Percentiles rank a stretch among this genome's conserved stretches.
Evolutionary conservation across 2,113 vertebrate genomes (phyloP).

Genomic region (Formicarius rufipectus): DNA sequence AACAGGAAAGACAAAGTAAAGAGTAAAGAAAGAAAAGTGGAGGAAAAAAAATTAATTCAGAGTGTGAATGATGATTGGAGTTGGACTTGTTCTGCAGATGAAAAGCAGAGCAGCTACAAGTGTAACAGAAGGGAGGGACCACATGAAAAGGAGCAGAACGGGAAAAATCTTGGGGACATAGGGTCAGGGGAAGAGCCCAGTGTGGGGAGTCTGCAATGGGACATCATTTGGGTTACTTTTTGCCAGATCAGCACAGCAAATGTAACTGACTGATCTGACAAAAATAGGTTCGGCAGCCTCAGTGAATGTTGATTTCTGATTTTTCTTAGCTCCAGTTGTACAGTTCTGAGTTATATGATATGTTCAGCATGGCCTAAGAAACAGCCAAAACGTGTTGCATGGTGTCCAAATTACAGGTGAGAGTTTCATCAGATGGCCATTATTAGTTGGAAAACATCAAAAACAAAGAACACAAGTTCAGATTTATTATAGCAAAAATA

Average conservation of each 20-base stretch:
- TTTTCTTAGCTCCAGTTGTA: neutral
- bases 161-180: neutral
- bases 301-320: neutral
- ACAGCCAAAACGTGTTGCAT: neutral
- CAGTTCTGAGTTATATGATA: neutral
- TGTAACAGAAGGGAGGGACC: neutral
- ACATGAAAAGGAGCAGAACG: neutral
- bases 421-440: neutral
- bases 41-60: neutral
- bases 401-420: neutral
- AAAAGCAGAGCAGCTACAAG: neutral
- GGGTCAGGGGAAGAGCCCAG: fast-evolving
- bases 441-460: neutral
- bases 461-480: neutral
- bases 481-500: neutral
- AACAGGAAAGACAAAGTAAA: neutral
- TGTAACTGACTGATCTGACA: neutral
- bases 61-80: neutral
- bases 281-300: neutral
- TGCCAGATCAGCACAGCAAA: neutral
- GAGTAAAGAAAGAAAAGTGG: neutral
- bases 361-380: neutral
- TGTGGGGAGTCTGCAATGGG: fast-evolving
- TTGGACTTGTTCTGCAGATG: neutral
- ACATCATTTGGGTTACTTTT: neutral